Base-by-base conservation (phyloP, 2,888 invertebrate species). In the Pteria penguin region DNA sequence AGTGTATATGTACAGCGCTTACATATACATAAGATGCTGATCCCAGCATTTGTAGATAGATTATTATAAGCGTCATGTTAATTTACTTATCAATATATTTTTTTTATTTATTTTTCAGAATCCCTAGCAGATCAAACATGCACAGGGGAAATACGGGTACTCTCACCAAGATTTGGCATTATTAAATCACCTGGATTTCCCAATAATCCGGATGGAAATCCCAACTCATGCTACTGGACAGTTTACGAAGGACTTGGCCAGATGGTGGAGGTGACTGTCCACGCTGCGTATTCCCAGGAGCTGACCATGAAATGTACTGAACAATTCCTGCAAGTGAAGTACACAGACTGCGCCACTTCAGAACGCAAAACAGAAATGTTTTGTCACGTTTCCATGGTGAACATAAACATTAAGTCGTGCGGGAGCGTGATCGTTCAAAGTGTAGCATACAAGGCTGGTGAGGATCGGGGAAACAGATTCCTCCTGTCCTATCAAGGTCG, bases 401-500 rank as follows among this genome's bases (percentile, higher is more conserved):
- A 82, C 63, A 74, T 82, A 0, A 54, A 68, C 45, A 78, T 80
- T n/a, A 75, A 80, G 32, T 85, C 85, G 8, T 85, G 85, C 52
- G 83, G 83, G 11, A 80, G 80, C 0, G 79, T 82, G 18, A 82
- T 67, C 33, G 78, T 85, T 14, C 79, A 77, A 26, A 81, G 82
- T 65, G 75, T 72, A 27, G 61, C 69, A 8, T 85, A 80, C 54
- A 62, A 66, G 8, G 54, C 78, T 1, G 85, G 85, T 0, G 78
- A 82, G 5, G 73, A 83, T 14, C 67, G 72, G 26, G 85, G 85
- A 8, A 85, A 82, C 71, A 60, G 85, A 8, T 85, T 83, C 75
- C 72, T 85, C 0, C 55, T 85, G 0, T 83, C 85, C n/a, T 85
- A 83, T 54, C 29, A 81, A 72, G 85, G 85, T 85, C 79, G 24